Evolutionary conservation across 2,113 vertebrate genomes (phyloP).

Genomic region (Monopterus albus): DNA sequence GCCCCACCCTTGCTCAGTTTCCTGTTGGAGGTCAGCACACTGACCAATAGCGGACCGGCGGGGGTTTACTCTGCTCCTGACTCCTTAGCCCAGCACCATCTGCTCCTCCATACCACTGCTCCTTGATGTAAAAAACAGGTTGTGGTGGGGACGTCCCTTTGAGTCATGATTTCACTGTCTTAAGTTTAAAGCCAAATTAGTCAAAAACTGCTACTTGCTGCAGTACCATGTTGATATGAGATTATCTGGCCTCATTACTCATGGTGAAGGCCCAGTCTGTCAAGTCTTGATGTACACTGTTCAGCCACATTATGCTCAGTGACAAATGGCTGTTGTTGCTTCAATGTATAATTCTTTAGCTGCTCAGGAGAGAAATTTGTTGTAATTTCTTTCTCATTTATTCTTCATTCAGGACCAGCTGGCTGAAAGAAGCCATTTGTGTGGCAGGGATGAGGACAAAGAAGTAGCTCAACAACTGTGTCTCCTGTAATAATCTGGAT

Average conservation of each 20-base stretch:
- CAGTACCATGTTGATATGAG: conserved; percentile 49
- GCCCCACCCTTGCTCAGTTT: conserved; percentile 78
- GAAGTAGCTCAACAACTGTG: conserved; percentile 14
- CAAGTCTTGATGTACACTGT: conserved; percentile 18
- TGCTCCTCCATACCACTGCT: conserved; percentile 58
- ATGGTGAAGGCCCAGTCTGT: conserved; percentile 40
- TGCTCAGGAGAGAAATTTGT: conserved; percentile 29
- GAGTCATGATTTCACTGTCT: conserved; percentile 56
- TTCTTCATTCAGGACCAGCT: conserved; percentile 55
- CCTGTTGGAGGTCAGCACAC: conserved; percentile 78
- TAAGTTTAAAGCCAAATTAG: conserved; percentile 45
- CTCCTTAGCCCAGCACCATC: conserved; percentile 55
- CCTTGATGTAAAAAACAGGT: conserved; percentile 79
- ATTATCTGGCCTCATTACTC: conserved; percentile 53
- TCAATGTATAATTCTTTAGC: conserved; percentile 12
- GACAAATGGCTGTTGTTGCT: conserved; percentile 33
- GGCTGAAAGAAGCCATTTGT: conserved; percentile 64
- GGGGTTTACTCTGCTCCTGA: conserved; percentile 74
- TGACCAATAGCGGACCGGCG: conserved; percentile 71
- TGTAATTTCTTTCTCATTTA: conserved; percentile 41
- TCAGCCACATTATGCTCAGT: conserved; percentile 4
- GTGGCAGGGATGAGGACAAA: conserved; percentile 43
- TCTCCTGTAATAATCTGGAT: conserved; percentile 28
- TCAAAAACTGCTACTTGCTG: conserved; percentile 47
- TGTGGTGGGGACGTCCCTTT: conserved; percentile 48